phyloP scores from a whole-genome alignment of 2,888 invertebrate species.

The Lypha dubia region DNA sequence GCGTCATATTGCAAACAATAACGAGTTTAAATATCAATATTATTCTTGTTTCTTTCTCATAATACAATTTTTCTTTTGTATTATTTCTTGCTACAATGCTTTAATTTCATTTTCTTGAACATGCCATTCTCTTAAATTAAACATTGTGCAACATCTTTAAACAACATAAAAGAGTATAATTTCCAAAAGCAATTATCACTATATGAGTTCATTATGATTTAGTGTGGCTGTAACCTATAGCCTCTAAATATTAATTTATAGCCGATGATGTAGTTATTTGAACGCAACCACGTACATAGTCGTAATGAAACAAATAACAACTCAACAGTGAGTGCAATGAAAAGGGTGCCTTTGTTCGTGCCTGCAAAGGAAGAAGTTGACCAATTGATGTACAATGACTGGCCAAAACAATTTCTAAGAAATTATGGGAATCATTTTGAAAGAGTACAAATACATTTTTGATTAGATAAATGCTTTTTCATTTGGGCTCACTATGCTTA shows the following conservation, averaged over 20 bases:
- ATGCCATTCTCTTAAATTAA: conserved; percentile 56
- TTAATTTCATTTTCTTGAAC: conserved; percentile 15
- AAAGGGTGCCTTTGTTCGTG: conserved; percentile 36
- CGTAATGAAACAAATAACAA: conserved; percentile 16
- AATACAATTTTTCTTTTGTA: conserved; percentile 10
- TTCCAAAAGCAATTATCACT: conserved; percentile 47
- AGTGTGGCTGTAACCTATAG: conserved; percentile 23
- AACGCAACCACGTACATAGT: background rate
- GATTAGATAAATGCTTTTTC: background rate
- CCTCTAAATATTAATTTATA: conserved; percentile 1
- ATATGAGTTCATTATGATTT: conserved; percentile 33
- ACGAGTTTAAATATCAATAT: conserved; percentile 42
- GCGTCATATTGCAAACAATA: conserved; percentile 21
- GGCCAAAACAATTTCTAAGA: conserved; percentile 1
- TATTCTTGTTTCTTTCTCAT: conserved; percentile 37
- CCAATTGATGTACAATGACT: background rate
- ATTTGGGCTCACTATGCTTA: too few species aligned
- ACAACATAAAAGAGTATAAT: conserved; percentile 13
- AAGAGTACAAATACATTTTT: background rate
- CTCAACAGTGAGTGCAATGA: background rate
- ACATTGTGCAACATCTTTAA: conserved; percentile 49
- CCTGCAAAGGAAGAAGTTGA: background rate
- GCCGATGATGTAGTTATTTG: conserved; percentile 25
- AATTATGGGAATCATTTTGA: background rate
- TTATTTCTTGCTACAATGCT: background rate